Evolutionary conservation across 2,113 vertebrate species (phyloP).

Genomic region (Girardinichthys multiradiatus): DNA sequence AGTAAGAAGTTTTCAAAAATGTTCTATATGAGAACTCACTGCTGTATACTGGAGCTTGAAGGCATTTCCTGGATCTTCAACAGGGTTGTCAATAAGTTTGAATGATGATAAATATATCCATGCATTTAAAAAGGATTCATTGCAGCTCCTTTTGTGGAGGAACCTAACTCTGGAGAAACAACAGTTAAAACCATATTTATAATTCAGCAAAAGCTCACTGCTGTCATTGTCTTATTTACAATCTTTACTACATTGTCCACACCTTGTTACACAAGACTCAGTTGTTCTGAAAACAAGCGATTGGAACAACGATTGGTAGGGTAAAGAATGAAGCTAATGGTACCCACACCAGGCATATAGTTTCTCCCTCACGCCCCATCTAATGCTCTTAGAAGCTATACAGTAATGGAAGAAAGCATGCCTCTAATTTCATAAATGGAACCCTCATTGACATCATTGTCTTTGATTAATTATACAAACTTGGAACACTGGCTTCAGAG

Average conservation of each 20-base stretch:
- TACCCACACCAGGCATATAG: constrained; percentile 64
- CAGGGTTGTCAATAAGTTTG: too few species aligned
- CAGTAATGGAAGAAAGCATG: constrained; percentile 55
- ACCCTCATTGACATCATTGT: constrained; percentile 76
- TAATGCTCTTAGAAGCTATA: constrained; percentile 56
- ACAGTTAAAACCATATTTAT: constrained; percentile 51
- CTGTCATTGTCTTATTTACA: constrained; percentile 43
- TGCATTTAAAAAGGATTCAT: neutral
- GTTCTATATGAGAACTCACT: too few species aligned
- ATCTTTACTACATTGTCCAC: constrained; percentile 25
- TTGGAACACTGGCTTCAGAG: constrained; percentile 47
- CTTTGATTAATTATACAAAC: constrained; percentile 77
- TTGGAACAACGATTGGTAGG: constrained; percentile 21
- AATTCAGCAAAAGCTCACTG: constrained; percentile 29
- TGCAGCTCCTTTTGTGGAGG: neutral
- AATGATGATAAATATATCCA: too few species aligned
- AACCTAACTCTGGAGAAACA: constrained; percentile 12
- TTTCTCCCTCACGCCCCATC: neutral
- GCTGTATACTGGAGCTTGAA: too few species aligned
- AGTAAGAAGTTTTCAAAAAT: too few species aligned
- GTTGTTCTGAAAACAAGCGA: constrained; percentile 49
- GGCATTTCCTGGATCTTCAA: too few species aligned
- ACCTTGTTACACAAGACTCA: constrained; percentile 38
- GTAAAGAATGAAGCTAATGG: constrained; percentile 52
- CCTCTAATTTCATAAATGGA: constrained; percentile 76